Base-by-base conservation (phyloP, 2,888 invertebrate species). In the Drosophila subquinaria region DNA sequence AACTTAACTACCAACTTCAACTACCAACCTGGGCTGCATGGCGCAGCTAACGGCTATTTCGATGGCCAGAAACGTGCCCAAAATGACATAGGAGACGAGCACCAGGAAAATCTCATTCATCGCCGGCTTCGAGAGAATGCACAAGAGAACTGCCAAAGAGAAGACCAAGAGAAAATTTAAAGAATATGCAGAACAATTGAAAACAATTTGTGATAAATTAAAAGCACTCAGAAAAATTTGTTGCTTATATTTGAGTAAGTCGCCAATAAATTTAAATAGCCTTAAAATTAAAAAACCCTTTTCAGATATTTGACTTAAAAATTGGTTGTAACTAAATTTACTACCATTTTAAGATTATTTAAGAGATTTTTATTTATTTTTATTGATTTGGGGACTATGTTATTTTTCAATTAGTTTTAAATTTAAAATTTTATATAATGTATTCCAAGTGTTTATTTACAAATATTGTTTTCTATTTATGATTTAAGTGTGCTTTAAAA, bases 41-140 rank as follows among this genome's bases (percentile, higher is more conserved):
- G 94, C 94, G 83, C 93, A 93, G 23, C 93, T 92, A 36, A 94
- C 90, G 6, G 94, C 92, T n/a, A 94, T 85, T 84, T 96, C 96
- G 72, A 97, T 94, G 42, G 96, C 95, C 76, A 97, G 93, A 92
- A 97, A 96, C 4, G 97, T 96, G 73, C 95, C 95, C 73, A 97
- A 94, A 61, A 97, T 95, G 73, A 97, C 95, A 92, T 97, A 97
- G 20, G 97, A 97, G 69, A 97, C 95, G 73, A 96, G 95, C 59
- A 97, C 95, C 60, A 98, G 94, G 93, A 97, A 96, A 75, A 97
- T 96, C 93, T 97, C 97, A 93, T 97, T 97, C 94, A 97, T 96
- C 13, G 97, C 96, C 30, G 97, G 97, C 74, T 97, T 95, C 64
- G 96, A 95, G 74, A 97, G 94, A 81, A 96, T 95, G 53, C 95